Conservation (phyloP, 2,888 invertebrate genomes). For the Mimumesa dahlbomi region DNA sequence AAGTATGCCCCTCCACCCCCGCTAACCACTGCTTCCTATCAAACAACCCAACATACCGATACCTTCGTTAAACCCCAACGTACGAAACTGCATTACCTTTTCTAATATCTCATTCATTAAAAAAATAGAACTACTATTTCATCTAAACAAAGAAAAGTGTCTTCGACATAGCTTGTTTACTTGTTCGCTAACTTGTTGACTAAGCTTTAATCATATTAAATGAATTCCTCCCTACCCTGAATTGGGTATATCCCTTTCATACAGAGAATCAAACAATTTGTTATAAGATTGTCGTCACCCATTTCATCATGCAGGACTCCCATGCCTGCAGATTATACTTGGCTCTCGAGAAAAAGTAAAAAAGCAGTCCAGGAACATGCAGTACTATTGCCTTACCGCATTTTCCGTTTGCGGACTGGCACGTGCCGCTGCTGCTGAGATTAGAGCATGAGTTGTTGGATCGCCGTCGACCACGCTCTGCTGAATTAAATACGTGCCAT, state of each 20-base stretch:
- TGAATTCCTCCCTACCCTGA: no score
- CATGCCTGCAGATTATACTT: slow-evolving; percentile 46
- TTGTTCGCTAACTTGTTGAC: no score
- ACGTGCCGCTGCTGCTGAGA: slow-evolving; percentile 83
- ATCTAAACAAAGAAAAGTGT: background rate
- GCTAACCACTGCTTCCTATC: slow-evolving; percentile 80
- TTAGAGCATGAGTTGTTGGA: slow-evolving; percentile 81
- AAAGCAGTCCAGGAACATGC: slow-evolving; percentile 35
- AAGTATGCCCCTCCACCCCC: slow-evolving; percentile 81
- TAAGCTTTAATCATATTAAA: no score
- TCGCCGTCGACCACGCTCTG: slow-evolving; percentile 85
- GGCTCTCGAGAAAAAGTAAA: slow-evolving; percentile 18
- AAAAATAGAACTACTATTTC: background rate
- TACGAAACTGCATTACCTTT: slow-evolving; percentile 15
- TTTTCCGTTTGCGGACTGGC: slow-evolving; percentile 86
- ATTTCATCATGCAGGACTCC: slow-evolving; percentile 49
- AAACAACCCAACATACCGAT: slow-evolving; percentile 70
- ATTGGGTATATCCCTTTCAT: no score
- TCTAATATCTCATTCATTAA: slow-evolving; percentile 10
- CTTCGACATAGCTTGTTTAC: no score
- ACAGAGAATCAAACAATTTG: slow-evolving; percentile 2
- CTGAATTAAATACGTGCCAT: slow-evolving; percentile 85
- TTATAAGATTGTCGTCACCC: background rate
- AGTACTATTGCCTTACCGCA: slow-evolving; percentile 83
- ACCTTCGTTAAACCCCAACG: slow-evolving; percentile 53